These are phyloP conservation scores for Microdon myrmicae DNA, from an alignment of 2,888 invertebrate genomes.

Conservation along the genomic window DNA sequence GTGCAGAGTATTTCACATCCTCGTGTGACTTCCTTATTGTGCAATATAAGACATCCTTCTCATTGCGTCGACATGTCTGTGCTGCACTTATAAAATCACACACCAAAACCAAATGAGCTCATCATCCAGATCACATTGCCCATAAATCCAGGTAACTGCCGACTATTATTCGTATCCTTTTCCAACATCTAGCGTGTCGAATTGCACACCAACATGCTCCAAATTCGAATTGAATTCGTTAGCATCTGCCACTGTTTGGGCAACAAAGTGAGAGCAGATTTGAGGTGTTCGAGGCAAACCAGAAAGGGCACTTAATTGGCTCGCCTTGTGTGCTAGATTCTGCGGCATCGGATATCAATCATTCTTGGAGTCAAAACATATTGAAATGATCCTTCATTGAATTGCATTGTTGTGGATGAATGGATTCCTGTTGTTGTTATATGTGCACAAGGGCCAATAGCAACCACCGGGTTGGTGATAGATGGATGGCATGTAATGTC, in stretches of 20 bases:
- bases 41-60: slow-evolving; percentile 42
- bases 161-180: slow-evolving; percentile 35
- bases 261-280: slow-evolving; percentile 19
- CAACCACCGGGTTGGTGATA: slow-evolving; percentile 39
- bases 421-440: too few relatives aligned
- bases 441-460: slow-evolving; percentile 39
- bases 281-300: not conserved
- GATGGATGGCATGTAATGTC: slow-evolving; percentile 39
- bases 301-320: slow-evolving; percentile 45
- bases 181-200: slow-evolving; percentile 28
- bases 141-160: slow-evolving; percentile 44
- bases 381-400: slow-evolving; percentile 34
- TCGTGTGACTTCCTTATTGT: slow-evolving; percentile 26
- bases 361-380: slow-evolving; percentile 45
- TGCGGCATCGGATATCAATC: slow-evolving; percentile 45
- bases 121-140: slow-evolving; percentile 46
- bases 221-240: slow-evolving; percentile 43
- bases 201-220: slow-evolving; percentile 45
- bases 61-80: slow-evolving; percentile 37
- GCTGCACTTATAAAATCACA: slow-evolving; percentile 42
- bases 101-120: slow-evolving; percentile 40
- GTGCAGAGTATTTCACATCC: slow-evolving; percentile 27
- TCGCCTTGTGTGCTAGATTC: slow-evolving; percentile 20
- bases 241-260: slow-evolving; percentile 41
- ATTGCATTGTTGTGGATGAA: slow-evolving; percentile 36